Evolutionary conservation across 2,113 vertebrate genomes (phyloP), one percentile per base, ranked within the genome.

Genomic region (Zosterops hypoxanthus): DNA sequence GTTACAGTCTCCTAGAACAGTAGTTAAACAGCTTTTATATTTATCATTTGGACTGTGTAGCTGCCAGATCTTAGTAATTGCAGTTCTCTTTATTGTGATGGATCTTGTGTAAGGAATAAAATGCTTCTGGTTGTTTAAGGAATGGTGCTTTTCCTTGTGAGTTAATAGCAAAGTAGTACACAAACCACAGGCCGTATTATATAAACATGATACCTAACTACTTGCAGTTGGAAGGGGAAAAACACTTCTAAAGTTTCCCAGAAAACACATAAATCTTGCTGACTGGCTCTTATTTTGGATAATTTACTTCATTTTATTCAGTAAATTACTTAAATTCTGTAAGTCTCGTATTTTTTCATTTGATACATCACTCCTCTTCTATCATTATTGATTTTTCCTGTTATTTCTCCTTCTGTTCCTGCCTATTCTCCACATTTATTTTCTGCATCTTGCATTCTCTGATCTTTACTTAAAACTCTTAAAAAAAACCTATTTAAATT

Each of bases 41-140:
- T 91, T 77, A 59, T 82, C 55, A 47, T 50, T 90, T 77, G 59
- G 42, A 70, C 18, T 55, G 23, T 77, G 26, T 18, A 86, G 55
- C 29, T 78, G 75, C 82, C 82, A 82, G 66, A 56, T 49, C 50
- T 92, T 82, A 92, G 88, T 70, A 94, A 87, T 36, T 90, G 60
- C 56, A 81, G 44, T 66, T 39, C 50, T 90, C 17, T 90, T 77
- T 88, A 83, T 56, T 90, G 80, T 80, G 93, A 97, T 73, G 19
- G 68, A 95, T 94, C 7, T 85, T 16, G 55, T 59, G 24, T 44
- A 66, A 80, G 41, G 39, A 90, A 73, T 39, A 90, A 66, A 95
- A 77, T 77, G 59, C 24, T 94, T 63, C n/a, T 90, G 47, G 29
- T 80, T 36, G 39, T 77, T 91, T 80, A 86, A 95, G 56, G 76